phyloP scores from a whole-genome alignment of 2,113 vertebrate species.

The Panthera leo region DNA sequence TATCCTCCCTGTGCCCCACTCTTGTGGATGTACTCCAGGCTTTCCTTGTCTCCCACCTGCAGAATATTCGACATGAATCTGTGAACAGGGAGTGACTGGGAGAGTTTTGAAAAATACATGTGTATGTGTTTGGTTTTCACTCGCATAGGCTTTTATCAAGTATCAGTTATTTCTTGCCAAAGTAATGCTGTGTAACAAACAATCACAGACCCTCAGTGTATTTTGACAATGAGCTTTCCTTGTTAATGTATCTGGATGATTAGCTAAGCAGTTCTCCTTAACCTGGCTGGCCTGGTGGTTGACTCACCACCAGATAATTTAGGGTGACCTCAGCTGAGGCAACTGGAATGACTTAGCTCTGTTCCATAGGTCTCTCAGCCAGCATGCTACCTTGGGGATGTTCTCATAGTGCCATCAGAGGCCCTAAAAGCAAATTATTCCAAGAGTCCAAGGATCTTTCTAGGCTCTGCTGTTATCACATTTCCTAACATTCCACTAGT shows the following conservation, averaged over 20 bases:
- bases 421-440: background rate
- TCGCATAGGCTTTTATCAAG: background rate
- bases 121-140: background rate
- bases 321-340: background rate
- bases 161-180: background rate
- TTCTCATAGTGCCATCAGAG: background rate
- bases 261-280: background rate
- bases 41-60: background rate
- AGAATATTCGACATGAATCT: background rate
- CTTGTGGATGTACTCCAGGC: too few relatives aligned
- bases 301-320: too few relatives aligned
- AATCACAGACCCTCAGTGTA: background rate
- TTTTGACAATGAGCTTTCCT: background rate
- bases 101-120: background rate
- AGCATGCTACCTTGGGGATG: background rate
- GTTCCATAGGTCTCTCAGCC: background rate
- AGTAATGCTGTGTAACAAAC: background rate
- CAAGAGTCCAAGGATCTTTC: background rate
- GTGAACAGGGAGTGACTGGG: background rate
- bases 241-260: background rate
- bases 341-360: background rate
- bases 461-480: background rate
- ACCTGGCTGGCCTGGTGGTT: background rate
- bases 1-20: background rate
- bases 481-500: background rate